These are phyloP conservation scores for Morus bassanus DNA, from an alignment of 2,797 vertebrate genomes.

Conservation along the genomic window DNA sequence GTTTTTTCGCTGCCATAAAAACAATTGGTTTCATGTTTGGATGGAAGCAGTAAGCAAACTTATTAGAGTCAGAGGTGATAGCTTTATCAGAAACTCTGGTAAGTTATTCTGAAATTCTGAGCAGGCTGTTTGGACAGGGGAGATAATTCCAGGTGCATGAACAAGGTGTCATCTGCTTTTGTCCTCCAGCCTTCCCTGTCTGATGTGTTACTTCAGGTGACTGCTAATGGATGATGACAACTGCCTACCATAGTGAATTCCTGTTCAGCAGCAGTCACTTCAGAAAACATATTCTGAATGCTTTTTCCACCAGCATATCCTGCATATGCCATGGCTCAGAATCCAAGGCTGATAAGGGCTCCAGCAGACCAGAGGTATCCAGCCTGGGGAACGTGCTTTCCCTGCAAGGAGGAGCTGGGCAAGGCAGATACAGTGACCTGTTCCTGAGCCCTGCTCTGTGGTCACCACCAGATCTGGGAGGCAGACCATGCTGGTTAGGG, in stretches of 20 bases:
- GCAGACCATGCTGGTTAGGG: not conserved
- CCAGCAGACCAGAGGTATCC: not conserved
- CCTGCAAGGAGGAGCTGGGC: not conserved
- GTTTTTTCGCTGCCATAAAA: not conserved
- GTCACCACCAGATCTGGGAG: not conserved
- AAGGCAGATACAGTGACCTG: not conserved
- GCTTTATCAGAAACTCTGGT: not conserved
- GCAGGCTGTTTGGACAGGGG: not conserved
- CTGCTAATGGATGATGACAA: not conserved
- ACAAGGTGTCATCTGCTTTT: not conserved
- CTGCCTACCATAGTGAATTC: not conserved
- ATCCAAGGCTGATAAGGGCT: fast-evolving
- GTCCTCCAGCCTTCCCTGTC: not conserved
- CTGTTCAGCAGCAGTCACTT: not conserved
- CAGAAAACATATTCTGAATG: not conserved
- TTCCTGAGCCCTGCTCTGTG: not conserved
- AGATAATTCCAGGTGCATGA: not conserved
- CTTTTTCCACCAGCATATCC: not conserved
- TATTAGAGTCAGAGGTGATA: not conserved
- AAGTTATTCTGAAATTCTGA: not conserved
- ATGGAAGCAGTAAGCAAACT: not conserved
- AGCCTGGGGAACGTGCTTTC: not conserved
- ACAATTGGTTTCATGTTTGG: not conserved
- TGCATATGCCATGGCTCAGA: fast-evolving
- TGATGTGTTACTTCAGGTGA: not conserved